These are phyloP conservation scores for Piscicola geometra DNA, from an alignment of 2,888 invertebrate genomes.

Conservation along the genomic window DNA sequence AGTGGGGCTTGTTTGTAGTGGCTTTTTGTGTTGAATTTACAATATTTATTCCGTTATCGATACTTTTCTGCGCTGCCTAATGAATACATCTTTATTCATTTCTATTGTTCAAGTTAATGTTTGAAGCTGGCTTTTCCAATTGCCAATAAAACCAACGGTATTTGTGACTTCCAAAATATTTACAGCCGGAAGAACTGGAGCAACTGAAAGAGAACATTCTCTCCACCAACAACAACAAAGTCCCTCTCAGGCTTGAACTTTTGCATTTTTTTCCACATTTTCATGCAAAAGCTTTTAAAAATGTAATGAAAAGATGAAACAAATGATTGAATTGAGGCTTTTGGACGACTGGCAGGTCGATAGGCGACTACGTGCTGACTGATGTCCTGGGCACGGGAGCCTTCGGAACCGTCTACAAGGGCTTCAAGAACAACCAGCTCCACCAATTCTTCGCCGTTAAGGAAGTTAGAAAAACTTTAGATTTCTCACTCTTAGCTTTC, in stretches of 20 bases:
- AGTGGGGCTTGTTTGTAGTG: constrained; percentile 36
- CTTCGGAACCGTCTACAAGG: constrained; percentile 59
- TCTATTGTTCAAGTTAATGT: constrained; percentile 36
- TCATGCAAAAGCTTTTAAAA: too few species aligned
- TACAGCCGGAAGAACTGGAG: constrained; percentile 47
- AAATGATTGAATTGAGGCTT: neutral
- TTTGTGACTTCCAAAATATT: neutral
- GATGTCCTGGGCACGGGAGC: constrained; percentile 58
- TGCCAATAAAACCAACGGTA: constrained; percentile 39
- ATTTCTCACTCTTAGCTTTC: too few species aligned
- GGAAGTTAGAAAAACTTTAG: constrained; percentile 52
- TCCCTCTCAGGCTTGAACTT: constrained; percentile 10
- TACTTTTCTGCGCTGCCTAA: constrained; percentile 40
- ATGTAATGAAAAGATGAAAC: too few species aligned
- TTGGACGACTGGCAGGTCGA: constrained; percentile 47
- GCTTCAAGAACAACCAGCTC: constrained; percentile 49
- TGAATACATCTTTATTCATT: constrained; percentile 42
- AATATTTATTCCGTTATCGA: neutral
- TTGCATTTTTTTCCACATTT: too few species aligned
- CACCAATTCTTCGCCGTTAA: constrained; percentile 56
- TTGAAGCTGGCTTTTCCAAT: constrained; percentile 43
- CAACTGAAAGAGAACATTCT: constrained; percentile 50
- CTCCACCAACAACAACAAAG: constrained; percentile 51
- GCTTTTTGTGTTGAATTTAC: too few species aligned
- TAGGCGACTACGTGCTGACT: constrained; percentile 56